phyloP scores from a whole-genome alignment of 35 echinoderm and acorn worm species.

The Hemicentrotus pulcherrimus region DNA sequence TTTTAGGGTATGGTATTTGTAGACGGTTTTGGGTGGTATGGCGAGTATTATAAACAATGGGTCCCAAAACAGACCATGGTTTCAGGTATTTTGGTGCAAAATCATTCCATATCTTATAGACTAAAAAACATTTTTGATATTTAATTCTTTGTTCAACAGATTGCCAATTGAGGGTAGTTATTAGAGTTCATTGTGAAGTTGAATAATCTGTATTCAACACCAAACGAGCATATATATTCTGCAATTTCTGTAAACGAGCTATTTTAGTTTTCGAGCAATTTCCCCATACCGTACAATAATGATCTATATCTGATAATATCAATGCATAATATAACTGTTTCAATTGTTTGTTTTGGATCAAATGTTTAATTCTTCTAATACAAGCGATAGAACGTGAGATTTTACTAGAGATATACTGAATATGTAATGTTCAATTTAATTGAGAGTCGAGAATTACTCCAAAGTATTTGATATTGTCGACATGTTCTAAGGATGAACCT shows the following conservation, averaged over 20 bases:
- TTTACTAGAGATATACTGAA: not conserved
- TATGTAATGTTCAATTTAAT: not conserved
- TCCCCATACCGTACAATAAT: not conserved
- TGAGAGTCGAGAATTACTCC: not conserved
- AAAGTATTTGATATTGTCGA: not conserved
- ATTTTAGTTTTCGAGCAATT: not conserved
- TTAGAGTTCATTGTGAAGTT: not conserved
- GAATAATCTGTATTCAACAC: not conserved
- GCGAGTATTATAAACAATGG: not conserved
- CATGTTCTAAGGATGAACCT: not conserved
- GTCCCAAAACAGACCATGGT: not conserved
- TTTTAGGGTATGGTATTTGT: not conserved
- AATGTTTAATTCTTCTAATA: not conserved
- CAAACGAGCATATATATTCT: not conserved
- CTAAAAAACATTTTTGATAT: not conserved
- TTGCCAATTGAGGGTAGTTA: too few species aligned
- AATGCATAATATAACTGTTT: not conserved
- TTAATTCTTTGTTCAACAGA: too few species aligned
- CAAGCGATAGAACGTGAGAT: too few species aligned
- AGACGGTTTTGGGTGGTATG: not conserved
- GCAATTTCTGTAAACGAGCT: not conserved
- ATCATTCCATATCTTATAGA: not conserved
- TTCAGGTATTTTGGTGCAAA: not conserved
- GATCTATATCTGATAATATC: not conserved
- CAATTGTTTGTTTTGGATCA: not conserved